A percentile compares a stretch with the other conserved stretches of the same genome.
phyloP scores from a whole-genome alignment of 2,113 vertebrate genomes.

The Globicephala melas region DNA sequence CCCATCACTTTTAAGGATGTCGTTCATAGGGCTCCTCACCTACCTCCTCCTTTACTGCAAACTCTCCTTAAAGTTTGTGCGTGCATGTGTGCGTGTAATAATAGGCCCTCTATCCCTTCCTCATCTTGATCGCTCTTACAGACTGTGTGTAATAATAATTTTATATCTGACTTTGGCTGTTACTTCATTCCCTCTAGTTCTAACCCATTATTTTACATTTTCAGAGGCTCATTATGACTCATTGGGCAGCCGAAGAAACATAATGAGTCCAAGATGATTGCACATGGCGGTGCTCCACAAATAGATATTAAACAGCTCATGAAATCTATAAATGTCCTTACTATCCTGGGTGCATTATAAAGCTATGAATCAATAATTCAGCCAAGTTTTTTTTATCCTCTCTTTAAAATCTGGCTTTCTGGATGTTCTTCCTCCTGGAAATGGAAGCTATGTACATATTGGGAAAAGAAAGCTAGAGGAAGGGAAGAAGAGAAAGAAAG shows the following conservation, averaged over 20 bases:
- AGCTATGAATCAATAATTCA: slow-evolving; percentile 79
- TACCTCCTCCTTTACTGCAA: not conserved
- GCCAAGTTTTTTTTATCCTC: slow-evolving; percentile 67
- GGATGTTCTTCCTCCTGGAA: slow-evolving; percentile 48
- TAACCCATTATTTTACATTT: slow-evolving; percentile 80
- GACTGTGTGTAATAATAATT: slow-evolving; percentile 63
- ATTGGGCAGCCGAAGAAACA: slow-evolving; percentile 78
- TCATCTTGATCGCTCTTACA: slow-evolving; percentile 57
- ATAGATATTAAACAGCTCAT: slow-evolving; percentile 78
- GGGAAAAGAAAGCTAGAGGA: slow-evolving; percentile 16
- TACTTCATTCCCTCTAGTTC: slow-evolving; percentile 77
- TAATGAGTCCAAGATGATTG: slow-evolving; percentile 75
- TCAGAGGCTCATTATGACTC: slow-evolving; percentile 79
- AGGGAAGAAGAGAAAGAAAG: not conserved
- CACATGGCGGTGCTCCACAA: slow-evolving; percentile 76
- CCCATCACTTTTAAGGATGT: slow-evolving; percentile 13
- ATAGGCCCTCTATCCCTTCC: not conserved
- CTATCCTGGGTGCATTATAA: slow-evolving; percentile 73
- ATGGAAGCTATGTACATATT: slow-evolving; percentile 34
- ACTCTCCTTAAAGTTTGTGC: not conserved
- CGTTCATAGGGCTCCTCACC: not conserved
- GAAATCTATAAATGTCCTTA: slow-evolving; percentile 78
- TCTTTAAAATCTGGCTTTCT: slow-evolving; percentile 64
- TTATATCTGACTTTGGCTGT: slow-evolving; percentile 72
- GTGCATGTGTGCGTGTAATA: not conserved